Evolutionary conservation across 2,797 vertebrate genomes (phyloP), one percentile per base, ranked within the genome.

Genomic region (Ceryle rudis): DNA sequence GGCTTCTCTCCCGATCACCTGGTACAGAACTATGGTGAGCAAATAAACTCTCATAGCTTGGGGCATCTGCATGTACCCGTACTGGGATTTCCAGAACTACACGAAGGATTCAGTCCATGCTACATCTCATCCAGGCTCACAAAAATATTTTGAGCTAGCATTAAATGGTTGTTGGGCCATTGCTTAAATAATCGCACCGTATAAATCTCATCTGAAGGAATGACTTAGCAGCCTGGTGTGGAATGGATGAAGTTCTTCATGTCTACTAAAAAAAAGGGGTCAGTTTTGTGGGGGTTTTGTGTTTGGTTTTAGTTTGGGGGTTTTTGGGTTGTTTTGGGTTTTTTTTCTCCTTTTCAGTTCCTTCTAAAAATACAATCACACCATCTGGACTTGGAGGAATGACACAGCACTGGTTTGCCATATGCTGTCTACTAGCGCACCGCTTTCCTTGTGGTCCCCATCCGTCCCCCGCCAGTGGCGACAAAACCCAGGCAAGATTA

Each of bases 331-430:
- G 18, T 44, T 44, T 46, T 46, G 17, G 18, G 7, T 49, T 39
- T 29, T 21, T 52, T 2, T 5, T 6, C 6, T 5, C 5, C 6
- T 6, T 8, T 10, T 6, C 5, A 9, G 37, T 74, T 91, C 49
- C 57, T 72, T 74, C 85, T 83, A 79, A 93, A 91, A 91, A 65
- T 62, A 86, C 0, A 1, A 81, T 82, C 58, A 33, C 37, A 83
- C 90, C 93, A 95, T 91, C 94, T 95, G 94, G 84, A n/a, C 80
- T 69, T 0, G 0, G 16, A 61, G 57, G 44, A 78, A 64, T 29
- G 75, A 90, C 57, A 65, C 72, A 81, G 75, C 94, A 72, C 44
- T 31, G 82, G 39, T 88, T 65, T 39, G 54, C 94, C 96, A 86
- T 62, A 86, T 72, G 90, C 54, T 69, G 49, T 54, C 92, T 90